phyloP scores from a whole-genome alignment of 35 echinoderm and acorn worm genomes.

The Chiridota heheva region DNA sequence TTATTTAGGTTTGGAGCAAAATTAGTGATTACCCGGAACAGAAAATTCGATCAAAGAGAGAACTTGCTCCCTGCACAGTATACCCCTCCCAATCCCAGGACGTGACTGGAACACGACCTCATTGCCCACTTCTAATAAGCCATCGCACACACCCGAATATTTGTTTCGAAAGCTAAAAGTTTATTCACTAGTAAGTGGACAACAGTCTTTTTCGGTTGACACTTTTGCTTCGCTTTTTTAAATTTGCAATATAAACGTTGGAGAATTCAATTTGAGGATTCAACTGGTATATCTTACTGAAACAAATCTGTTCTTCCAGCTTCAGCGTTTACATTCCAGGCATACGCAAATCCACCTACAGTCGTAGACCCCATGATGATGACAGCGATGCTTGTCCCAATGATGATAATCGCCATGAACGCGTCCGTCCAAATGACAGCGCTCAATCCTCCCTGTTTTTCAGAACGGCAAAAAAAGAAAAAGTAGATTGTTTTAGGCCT shows the following conservation, averaged over 20 bases:
- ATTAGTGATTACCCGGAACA: neutral
- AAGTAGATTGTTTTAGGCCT: too few relatives aligned
- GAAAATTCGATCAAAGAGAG: too few relatives aligned
- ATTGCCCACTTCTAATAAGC: too few relatives aligned
- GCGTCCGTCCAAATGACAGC: slow-evolving; percentile 46
- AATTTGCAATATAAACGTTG: too few relatives aligned
- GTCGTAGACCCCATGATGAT: slow-evolving; percentile 14
- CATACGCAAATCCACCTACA: slow-evolving; percentile 20
- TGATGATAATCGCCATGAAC: slow-evolving; percentile 13
- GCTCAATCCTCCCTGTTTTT: slow-evolving; percentile 34
- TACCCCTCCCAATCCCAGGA: too few relatives aligned
- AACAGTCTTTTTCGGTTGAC: too few relatives aligned
- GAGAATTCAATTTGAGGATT: neutral
- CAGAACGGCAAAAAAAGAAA: too few relatives aligned
- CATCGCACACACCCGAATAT: neutral
- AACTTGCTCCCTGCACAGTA: too few relatives aligned
- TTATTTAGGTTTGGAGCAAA: neutral
- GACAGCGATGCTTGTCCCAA: slow-evolving; percentile 3
- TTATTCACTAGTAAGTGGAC: neutral
- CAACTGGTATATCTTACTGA: neutral
- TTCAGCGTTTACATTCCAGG: slow-evolving; percentile 25
- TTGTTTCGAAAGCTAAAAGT: neutral
- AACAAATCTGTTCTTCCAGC: neutral
- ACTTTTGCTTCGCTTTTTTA: neutral
- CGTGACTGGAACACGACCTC: too few relatives aligned